These are phyloP conservation scores for Anorthoa munda DNA, from an alignment of 2,888 invertebrate genomes.

Conservation along the genomic window DNA sequence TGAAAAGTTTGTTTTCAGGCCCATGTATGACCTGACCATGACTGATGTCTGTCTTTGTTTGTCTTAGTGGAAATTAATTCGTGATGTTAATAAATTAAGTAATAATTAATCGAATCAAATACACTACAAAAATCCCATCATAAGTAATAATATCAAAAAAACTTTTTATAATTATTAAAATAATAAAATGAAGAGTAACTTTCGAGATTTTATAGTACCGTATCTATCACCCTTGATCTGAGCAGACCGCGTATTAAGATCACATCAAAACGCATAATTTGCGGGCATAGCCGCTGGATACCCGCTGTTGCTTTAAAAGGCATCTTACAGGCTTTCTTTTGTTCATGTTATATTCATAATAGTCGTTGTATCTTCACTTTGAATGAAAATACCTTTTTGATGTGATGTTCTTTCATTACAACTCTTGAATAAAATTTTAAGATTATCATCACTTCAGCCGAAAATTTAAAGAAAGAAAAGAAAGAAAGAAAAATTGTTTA, in stretches of 20 bases:
- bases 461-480: no score
- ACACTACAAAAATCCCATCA: not conserved
- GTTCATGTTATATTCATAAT: slow-evolving; percentile 22
- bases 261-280: slow-evolving; percentile 64
- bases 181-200: not conserved
- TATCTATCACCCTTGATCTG: slow-evolving; percentile 65
- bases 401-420: not conserved
- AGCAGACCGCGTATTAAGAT: slow-evolving; percentile 66
- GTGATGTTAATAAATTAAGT: not conserved
- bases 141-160: no score
- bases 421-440: no score
- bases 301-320: slow-evolving; percentile 40
- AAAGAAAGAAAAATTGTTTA: no score
- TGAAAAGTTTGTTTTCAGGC: not conserved
- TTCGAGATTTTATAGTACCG: slow-evolving; percentile 54
- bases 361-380: not conserved
- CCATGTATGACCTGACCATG: not conserved
- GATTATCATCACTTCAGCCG: no score
- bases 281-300: slow-evolving; percentile 49
- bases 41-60: no score
- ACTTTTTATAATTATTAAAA: no score
- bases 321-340: slow-evolving; percentile 28
- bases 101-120: not conserved
- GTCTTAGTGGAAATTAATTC: not conserved
- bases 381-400: not conserved